These are phyloP conservation scores for Sphyrna mokarran DNA, from an alignment of 2,113 vertebrate species.

Conservation along the genomic window DNA sequence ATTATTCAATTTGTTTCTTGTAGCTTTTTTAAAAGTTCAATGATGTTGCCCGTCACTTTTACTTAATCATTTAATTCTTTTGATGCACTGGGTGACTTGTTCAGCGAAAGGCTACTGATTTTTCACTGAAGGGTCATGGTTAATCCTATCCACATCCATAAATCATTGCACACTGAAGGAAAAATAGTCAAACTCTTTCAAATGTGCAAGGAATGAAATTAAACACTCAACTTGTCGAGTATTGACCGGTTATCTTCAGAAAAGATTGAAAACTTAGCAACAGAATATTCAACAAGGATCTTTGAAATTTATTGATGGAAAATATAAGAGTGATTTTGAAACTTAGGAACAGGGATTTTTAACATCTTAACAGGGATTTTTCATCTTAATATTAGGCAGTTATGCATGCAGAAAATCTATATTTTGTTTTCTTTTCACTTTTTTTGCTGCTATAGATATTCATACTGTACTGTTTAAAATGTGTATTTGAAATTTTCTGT, in stretches of 20 bases:
- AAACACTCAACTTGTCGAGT: background rate
- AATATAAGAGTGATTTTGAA: background rate
- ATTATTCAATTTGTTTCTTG: slow-evolving; percentile 58
- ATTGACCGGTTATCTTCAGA: background rate
- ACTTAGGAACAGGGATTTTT: background rate
- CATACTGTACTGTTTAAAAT: background rate
- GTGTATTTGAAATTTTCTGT: background rate
- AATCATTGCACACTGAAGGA: slow-evolving; percentile 44
- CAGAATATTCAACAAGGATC: background rate
- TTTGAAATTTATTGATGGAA: background rate
- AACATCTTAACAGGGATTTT: background rate
- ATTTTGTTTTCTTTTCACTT: background rate
- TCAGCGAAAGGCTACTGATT: slow-evolving; percentile 44
- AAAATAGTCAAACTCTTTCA: slow-evolving; percentile 35
- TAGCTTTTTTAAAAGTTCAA: slow-evolving; percentile 54
- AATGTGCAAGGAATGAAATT: background rate
- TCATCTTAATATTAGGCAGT: background rate
- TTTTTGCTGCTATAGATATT: background rate
- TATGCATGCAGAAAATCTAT: background rate
- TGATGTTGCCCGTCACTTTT: slow-evolving; percentile 54
- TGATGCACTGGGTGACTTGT: slow-evolving; percentile 46
- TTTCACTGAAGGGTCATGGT: slow-evolving; percentile 46
- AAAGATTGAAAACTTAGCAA: background rate
- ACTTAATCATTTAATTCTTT: slow-evolving; percentile 59
- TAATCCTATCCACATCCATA: slow-evolving; percentile 50